Conservation (phyloP, 2,113 vertebrate genomes). For the Chrysochloris asiatica region DNA sequence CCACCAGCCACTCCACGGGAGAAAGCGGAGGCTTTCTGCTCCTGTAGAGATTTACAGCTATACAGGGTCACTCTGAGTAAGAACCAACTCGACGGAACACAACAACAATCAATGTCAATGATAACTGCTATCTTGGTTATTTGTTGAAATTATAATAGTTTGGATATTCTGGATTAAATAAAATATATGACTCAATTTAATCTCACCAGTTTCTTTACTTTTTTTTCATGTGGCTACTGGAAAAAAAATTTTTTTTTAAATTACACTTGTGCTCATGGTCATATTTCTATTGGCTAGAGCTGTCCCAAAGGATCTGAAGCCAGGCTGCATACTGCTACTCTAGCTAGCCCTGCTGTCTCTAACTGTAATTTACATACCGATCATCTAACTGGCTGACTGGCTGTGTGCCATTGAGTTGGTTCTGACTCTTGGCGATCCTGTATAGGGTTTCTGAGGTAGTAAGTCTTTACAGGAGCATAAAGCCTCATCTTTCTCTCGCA, state of each 20-base stretch:
- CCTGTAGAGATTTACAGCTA: too few relatives aligned
- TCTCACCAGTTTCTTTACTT: slow-evolving; percentile 23
- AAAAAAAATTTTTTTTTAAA: not conserved
- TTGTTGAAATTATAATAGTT: not conserved
- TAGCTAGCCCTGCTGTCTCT: not conserved
- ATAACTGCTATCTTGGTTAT: not conserved
- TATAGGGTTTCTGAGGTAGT: too few relatives aligned
- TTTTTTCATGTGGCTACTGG: not conserved
- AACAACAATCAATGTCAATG: not conserved
- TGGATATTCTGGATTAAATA: slow-evolving; percentile 1
- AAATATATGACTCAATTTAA: slow-evolving; percentile 11
- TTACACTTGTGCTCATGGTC: not conserved
- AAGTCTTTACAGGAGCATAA: too few relatives aligned
- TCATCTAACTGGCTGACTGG: too few relatives aligned
- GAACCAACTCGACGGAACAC: too few relatives aligned
- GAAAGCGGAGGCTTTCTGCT: too few relatives aligned
- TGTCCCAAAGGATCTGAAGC: not conserved
- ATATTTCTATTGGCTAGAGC: not conserved
- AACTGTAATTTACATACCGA: not conserved
- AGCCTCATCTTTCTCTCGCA: too few relatives aligned
- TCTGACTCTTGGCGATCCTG: too few relatives aligned
- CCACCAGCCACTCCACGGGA: too few relatives aligned
- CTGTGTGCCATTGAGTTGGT: too few relatives aligned
- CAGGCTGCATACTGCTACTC: not conserved
- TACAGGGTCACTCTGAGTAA: too few relatives aligned